These are phyloP conservation scores for Colinus virginianus DNA, from an alignment of 2,113 vertebrate genomes.

Conservation along the genomic window DNA sequence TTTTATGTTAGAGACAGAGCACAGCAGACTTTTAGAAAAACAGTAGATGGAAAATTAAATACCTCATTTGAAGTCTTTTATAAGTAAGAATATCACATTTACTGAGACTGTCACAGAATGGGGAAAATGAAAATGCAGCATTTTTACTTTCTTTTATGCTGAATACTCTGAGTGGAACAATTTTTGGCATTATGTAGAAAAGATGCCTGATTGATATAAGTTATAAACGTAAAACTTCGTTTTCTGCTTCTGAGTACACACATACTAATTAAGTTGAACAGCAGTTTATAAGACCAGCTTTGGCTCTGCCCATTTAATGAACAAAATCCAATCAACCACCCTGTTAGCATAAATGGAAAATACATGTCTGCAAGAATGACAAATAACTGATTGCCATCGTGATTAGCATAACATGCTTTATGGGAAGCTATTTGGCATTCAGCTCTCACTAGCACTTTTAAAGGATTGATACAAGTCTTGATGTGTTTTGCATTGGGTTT, in stretches of 20 bases:
- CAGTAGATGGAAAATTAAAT: not conserved
- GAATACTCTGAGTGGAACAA: conserved; percentile 28
- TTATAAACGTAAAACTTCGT: conserved; percentile 65
- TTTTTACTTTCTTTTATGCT: conserved; percentile 21
- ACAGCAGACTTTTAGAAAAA: not conserved
- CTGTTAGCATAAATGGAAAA: conserved; percentile 76
- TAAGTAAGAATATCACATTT: not conserved
- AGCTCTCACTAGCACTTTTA: not conserved
- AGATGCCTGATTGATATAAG: conserved; percentile 44
- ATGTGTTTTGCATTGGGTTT: not conserved
- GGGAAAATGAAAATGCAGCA: conserved; percentile 25
- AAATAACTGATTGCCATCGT: conserved; percentile 67
- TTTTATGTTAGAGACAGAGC: not conserved
- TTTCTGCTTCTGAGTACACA: conserved; percentile 57
- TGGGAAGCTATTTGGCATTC: conserved; percentile 61
- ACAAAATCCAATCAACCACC: conserved; percentile 76
- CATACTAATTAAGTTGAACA: conserved; percentile 70
- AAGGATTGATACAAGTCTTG: conserved; percentile 26
- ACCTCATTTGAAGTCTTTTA: not conserved
- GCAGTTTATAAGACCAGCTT: conserved; percentile 70
- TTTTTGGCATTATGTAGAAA: conserved; percentile 40
- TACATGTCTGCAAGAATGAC: conserved; percentile 68
- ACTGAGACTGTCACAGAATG: not conserved
- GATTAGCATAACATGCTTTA: conserved; percentile 53
- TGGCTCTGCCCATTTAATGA: conserved; percentile 75